phyloP scores from a whole-genome alignment of 2,888 invertebrate genomes.

The Lasioglossum morio region DNA sequence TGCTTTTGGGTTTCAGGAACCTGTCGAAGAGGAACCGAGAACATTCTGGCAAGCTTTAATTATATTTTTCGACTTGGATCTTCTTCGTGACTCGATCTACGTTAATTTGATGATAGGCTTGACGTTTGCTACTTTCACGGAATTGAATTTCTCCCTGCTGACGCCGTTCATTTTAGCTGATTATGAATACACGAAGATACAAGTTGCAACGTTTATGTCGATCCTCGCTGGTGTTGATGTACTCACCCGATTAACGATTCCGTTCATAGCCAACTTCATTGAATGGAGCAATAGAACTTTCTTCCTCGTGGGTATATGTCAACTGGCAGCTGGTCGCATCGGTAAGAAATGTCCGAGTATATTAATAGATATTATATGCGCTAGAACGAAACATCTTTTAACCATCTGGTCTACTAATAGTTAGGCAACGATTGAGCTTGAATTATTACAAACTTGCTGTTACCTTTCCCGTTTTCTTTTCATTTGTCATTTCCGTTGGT shows the following conservation, averaged over 20 bases:
- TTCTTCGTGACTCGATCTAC: slow-evolving; percentile 89
- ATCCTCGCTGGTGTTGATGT: slow-evolving; percentile 89
- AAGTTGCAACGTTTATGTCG: slow-evolving; percentile 90
- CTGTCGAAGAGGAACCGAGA: background rate
- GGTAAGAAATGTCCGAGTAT: slow-evolving; percentile 83
- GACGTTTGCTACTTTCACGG: slow-evolving; percentile 90
- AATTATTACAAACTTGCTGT: background rate
- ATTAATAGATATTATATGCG: background rate
- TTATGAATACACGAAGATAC: slow-evolving; percentile 87
- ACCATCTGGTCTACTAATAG: background rate
- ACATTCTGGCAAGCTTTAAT: slow-evolving; percentile 86
- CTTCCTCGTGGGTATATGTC: slow-evolving; percentile 89
- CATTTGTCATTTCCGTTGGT: background rate
- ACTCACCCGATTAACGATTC: slow-evolving; percentile 88
- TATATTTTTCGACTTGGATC: slow-evolving; percentile 89
- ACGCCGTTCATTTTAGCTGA: slow-evolving; percentile 91
- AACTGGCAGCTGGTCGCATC: slow-evolving; percentile 89
- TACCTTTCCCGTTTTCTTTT: background rate
- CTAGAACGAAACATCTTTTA: background rate
- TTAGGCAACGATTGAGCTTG: background rate
- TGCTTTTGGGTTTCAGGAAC: slow-evolving; percentile 20
- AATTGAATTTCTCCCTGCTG: slow-evolving; percentile 90
- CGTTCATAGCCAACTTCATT: slow-evolving; percentile 89
- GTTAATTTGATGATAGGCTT: slow-evolving; percentile 90
- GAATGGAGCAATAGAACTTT: slow-evolving; percentile 90